These are phyloP conservation scores for Ceraclea dissimilis DNA, from an alignment of 2,888 invertebrate genomes.

Conservation along the genomic window DNA sequence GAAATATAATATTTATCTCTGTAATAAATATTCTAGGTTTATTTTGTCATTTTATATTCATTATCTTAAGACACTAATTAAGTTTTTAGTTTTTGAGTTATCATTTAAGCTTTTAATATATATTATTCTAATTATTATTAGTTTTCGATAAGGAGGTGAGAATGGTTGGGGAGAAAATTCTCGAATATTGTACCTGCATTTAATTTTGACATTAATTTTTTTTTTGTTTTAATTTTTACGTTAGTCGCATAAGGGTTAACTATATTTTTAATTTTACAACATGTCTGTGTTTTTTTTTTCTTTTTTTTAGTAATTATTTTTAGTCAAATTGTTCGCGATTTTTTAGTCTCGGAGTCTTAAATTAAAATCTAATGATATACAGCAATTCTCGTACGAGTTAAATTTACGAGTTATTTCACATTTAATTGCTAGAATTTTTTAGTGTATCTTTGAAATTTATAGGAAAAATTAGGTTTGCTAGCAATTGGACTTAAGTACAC, in stretches of 20 bases:
- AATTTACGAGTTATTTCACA: too few relatives aligned
- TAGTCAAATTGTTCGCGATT: background rate
- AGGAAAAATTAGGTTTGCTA: too few relatives aligned
- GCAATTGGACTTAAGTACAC: too few relatives aligned
- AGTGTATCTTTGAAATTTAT: too few relatives aligned
- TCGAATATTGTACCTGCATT: constrained; percentile 55
- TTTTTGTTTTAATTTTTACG: constrained; percentile 1
- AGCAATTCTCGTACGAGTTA: background rate
- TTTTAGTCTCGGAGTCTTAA: background rate
- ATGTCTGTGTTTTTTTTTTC: background rate
- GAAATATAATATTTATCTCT: too few relatives aligned
- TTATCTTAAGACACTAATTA: too few relatives aligned
- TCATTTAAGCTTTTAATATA: constrained; percentile 36
- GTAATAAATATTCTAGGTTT: too few relatives aligned
- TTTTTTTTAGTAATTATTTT: background rate
- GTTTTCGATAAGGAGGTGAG: constrained; percentile 32
- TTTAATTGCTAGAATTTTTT: too few relatives aligned
- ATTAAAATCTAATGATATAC: background rate
- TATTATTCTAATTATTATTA: constrained; percentile 45
- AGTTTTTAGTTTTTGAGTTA: constrained; percentile 9
- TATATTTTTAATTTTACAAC: background rate
- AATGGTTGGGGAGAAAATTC: constrained; percentile 31
- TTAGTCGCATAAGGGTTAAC: constrained; percentile 8
- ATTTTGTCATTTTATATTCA: too few relatives aligned
- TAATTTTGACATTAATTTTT: constrained; percentile 29